phyloP scores from a whole-genome alignment of 2,797 vertebrate species.

The Pseudochromis fuscus region DNA sequence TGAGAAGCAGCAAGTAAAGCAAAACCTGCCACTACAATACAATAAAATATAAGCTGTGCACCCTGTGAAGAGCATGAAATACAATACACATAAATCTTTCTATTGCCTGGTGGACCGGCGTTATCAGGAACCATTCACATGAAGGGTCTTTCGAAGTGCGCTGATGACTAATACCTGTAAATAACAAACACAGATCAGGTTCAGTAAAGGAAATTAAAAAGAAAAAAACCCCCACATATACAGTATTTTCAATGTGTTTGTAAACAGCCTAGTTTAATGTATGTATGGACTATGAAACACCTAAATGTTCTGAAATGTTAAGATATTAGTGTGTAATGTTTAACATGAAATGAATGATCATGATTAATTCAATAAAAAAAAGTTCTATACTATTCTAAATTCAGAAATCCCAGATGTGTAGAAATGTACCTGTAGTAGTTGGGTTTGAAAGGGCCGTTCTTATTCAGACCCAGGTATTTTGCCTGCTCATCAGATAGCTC shows the following conservation, averaged over 20 bases:
- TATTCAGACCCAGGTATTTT: constrained; percentile 96
- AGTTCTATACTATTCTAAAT: neutral
- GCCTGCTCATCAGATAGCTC: constrained; percentile 95
- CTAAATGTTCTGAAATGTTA: too few species aligned
- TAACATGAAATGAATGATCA: neutral
- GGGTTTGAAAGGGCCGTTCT: constrained; percentile 96
- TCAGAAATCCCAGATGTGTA: neutral
- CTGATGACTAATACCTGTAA: constrained; percentile 78
- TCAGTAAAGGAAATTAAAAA: neutral
- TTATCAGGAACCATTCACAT: constrained; percentile 32
- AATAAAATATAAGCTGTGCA: constrained; percentile 49
- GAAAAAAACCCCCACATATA: too few species aligned
- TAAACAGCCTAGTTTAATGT: neutral
- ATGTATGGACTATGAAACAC: neutral
- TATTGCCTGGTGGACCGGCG: constrained; percentile 16
- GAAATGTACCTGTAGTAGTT: constrained; percentile 94
- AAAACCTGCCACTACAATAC: constrained; percentile 47
- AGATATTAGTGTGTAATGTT: neutral
- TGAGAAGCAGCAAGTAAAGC: constrained; percentile 43
- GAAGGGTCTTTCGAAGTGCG: constrained; percentile 20
- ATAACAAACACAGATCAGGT: constrained; percentile 32
- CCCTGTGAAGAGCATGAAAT: constrained; percentile 61
- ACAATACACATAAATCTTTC: constrained; percentile 46
- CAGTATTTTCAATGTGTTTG: neutral
- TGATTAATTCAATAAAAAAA: neutral